phyloP scores from a whole-genome alignment of 2,113 vertebrate species.

The Amblyopsis rosae region DNA sequence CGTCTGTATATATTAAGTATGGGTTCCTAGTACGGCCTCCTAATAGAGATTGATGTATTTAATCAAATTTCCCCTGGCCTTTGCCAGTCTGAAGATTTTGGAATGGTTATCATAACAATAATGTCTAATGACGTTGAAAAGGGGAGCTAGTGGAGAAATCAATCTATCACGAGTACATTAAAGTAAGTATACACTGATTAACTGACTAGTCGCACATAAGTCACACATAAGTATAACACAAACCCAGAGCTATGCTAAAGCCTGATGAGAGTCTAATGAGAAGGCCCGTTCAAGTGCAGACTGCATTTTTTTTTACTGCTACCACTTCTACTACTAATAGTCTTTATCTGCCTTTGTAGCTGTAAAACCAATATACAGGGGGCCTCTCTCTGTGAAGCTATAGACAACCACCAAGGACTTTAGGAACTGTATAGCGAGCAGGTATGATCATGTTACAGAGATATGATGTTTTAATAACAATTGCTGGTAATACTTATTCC shows the following conservation, averaged over 20 bases:
- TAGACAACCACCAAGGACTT: conserved; percentile 27
- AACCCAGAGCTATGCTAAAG: conserved; percentile 60
- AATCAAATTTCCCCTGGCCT: conserved; percentile 66
- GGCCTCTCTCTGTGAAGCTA: conserved; percentile 4
- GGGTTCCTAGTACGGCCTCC: conserved; percentile 22
- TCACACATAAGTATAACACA: conserved; percentile 51
- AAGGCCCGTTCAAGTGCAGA: conserved; percentile 36
- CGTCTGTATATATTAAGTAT: conserved; percentile 35
- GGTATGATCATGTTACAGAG: not conserved
- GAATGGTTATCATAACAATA: conserved; percentile 66
- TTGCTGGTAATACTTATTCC: not conserved
- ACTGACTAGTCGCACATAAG: conserved; percentile 46
- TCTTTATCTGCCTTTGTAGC: conserved; percentile 5
- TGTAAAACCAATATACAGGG: conserved; percentile 26
- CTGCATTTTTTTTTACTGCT: conserved; percentile 5
- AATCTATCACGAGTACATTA: conserved; percentile 64
- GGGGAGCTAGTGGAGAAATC: conserved; percentile 41
- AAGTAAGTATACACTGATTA: conserved; percentile 56
- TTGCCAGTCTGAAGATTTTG: conserved; percentile 53
- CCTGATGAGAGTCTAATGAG: conserved; percentile 60
- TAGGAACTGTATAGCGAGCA: conserved; percentile 11
- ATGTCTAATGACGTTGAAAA: conserved; percentile 58
- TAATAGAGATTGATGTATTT: conserved; percentile 72
- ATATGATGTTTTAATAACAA: not conserved
- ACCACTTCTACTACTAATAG: not conserved